phyloP scores from a whole-genome alignment of 53 echinoderm and acorn worm genomes.

The Mesocentrotus franciscanus region DNA sequence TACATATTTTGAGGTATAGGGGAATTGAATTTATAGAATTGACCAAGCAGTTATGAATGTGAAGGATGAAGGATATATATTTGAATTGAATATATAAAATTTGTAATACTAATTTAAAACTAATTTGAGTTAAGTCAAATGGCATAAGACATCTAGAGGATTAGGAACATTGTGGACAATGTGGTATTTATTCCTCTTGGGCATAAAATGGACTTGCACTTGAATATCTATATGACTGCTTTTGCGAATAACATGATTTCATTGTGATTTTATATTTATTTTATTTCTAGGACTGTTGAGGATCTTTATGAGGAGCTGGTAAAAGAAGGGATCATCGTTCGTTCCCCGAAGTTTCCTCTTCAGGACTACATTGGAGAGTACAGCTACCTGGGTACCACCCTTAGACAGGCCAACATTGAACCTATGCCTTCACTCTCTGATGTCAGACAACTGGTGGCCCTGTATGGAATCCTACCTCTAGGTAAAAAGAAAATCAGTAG shows the following conservation, averaged over 20 bases:
- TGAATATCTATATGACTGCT: neutral
- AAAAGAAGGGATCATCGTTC: constrained; percentile 87
- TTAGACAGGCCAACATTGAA: constrained; percentile 93
- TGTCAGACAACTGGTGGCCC: constrained; percentile 94
- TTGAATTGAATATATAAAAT: too few species aligned
- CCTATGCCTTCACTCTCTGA: constrained; percentile 99
- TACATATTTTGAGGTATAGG: too few species aligned
- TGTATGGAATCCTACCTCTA: constrained; percentile 95
- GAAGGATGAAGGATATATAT: too few species aligned
- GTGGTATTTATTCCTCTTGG: neutral
- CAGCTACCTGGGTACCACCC: constrained; percentile 97
- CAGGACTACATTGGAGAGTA: constrained; percentile 94
- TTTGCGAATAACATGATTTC: neutral
- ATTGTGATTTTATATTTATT: neutral
- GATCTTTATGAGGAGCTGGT: constrained; percentile 97
- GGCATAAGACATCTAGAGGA: neutral
- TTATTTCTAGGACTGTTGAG: constrained; percentile 84
- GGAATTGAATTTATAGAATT: too few species aligned
- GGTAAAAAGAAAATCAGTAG: constrained; percentile 69
- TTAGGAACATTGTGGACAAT: neutral
- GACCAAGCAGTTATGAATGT: too few species aligned
- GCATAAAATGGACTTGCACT: neutral
- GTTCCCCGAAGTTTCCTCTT: constrained; percentile 86
- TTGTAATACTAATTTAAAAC: too few species aligned
- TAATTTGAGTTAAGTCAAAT: too few species aligned